A percentile compares a stretch with the other conserved stretches of the same genome.
Evolutionary conservation across 2,888 invertebrate genomes (phyloP).

Genomic region (Amorpha juglandis): DNA sequence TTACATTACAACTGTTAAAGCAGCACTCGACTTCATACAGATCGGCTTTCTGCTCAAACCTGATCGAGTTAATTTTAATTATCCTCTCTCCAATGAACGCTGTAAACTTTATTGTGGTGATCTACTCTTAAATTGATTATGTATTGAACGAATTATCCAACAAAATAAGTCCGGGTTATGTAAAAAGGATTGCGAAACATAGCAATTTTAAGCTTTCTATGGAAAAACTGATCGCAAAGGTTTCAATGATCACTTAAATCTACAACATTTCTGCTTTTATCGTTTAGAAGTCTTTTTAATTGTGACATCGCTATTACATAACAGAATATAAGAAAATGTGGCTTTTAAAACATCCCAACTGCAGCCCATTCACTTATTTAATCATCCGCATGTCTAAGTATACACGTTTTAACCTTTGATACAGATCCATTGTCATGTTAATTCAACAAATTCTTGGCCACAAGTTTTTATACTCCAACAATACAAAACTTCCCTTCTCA

Average conservation of each 20-base stretch:
- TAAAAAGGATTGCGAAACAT: background rate
- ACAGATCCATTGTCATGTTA: background rate
- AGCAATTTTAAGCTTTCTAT: background rate
- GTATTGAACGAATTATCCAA: too few species aligned
- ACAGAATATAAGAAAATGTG: too few species aligned
- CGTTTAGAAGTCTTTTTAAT: background rate
- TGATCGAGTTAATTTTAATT: background rate
- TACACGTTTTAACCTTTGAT: background rate
- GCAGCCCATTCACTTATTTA: background rate
- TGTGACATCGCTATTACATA: too few species aligned
- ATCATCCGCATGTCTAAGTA: background rate
- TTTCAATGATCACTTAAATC: background rate
- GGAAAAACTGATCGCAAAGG: background rate
- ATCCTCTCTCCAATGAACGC: conserved; percentile 6
- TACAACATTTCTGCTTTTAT: background rate
- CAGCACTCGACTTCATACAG: background rate
- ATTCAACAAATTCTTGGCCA: background rate
- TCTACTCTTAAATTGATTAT: background rate
- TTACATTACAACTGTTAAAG: conserved; percentile 9
- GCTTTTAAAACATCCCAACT: too few species aligned
- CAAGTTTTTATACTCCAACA: background rate
- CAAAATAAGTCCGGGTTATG: background rate
- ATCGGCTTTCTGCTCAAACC: conserved; percentile 9
- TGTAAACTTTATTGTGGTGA: background rate
- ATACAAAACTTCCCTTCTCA: background rate